These are phyloP conservation scores for Teleogryllus oceanicus DNA, from an alignment of 2,888 invertebrate genomes.

Conservation along the genomic window DNA sequence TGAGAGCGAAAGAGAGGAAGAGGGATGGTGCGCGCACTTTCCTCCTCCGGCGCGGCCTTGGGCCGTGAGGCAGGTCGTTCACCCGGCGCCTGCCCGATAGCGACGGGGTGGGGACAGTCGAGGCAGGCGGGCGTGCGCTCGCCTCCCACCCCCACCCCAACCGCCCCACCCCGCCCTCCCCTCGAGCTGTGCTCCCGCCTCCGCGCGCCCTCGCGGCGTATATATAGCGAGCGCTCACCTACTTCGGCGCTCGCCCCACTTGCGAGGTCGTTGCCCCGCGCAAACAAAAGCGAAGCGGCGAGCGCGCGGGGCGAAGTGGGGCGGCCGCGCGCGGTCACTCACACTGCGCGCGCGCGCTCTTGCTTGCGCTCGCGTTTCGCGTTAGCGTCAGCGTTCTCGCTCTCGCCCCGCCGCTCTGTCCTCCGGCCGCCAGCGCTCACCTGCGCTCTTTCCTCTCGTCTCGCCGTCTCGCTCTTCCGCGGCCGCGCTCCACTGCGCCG, in stretches of 20 bases:
- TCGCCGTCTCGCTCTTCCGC: too few relatives aligned
- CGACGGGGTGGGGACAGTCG: background rate
- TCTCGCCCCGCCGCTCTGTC: too few relatives aligned
- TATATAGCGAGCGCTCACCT: constrained; percentile 18
- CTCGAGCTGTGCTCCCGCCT: background rate
- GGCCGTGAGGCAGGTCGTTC: constrained; percentile 7
- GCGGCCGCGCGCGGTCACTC: constrained; percentile 30
- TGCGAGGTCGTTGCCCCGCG: background rate
- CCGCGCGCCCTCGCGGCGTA: background rate
- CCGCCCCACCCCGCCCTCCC: background rate
- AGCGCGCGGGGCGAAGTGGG: constrained; percentile 38
- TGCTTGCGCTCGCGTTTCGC: constrained; percentile 37
- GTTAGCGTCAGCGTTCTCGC: too few relatives aligned
- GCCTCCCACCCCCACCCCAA: too few relatives aligned
- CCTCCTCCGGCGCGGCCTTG: background rate
- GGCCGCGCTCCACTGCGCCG: too few relatives aligned
- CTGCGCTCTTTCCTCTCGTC: too few relatives aligned
- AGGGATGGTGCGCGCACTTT: background rate
- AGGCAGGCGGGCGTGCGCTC: background rate
- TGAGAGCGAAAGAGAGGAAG: background rate
- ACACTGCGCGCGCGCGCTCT: constrained; percentile 32
- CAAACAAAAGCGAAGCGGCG: constrained; percentile 9
- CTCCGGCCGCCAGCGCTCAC: too few relatives aligned
- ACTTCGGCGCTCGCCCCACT: background rate
- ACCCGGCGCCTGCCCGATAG: background rate